Evolutionary conservation across 2,113 vertebrate species (phyloP).

Genomic region (Physeter macrocephalus): DNA sequence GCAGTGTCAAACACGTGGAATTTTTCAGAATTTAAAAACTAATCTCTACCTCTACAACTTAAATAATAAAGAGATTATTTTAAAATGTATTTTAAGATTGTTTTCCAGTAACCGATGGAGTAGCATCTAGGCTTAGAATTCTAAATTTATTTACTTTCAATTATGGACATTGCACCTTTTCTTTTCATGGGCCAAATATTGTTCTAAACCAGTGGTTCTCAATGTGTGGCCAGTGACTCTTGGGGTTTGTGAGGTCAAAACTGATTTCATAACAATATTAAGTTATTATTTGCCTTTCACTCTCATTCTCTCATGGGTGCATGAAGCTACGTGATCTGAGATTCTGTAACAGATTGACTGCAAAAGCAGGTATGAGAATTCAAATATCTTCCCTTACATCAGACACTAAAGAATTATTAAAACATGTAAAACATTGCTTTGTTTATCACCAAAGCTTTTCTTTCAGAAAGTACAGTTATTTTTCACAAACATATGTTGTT

Average conservation of each 20-base stretch:
- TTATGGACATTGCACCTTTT: background rate
- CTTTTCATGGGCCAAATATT: background rate
- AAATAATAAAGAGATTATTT: background rate
- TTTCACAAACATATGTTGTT: background rate
- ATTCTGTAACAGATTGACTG: background rate
- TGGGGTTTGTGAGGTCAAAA: background rate
- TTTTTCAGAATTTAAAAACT: conserved; percentile 3
- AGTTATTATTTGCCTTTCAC: background rate
- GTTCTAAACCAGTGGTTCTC: background rate
- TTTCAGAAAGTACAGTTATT: background rate
- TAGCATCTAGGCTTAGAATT: background rate
- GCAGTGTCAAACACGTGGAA: background rate
- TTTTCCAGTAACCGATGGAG: background rate
- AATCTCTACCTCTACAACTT: background rate
- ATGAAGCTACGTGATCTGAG: background rate
- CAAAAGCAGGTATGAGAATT: background rate
- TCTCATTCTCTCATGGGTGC: background rate
- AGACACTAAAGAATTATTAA: background rate
- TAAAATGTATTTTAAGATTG: background rate
- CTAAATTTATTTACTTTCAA: background rate
- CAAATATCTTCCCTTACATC: background rate
- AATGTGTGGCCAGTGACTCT: background rate
- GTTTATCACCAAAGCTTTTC: background rate
- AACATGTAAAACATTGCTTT: background rate
- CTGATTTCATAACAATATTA: background rate